These are phyloP conservation scores for Chionis minor DNA, from an alignment of 2,113 vertebrate species.

Conservation along the genomic window DNA sequence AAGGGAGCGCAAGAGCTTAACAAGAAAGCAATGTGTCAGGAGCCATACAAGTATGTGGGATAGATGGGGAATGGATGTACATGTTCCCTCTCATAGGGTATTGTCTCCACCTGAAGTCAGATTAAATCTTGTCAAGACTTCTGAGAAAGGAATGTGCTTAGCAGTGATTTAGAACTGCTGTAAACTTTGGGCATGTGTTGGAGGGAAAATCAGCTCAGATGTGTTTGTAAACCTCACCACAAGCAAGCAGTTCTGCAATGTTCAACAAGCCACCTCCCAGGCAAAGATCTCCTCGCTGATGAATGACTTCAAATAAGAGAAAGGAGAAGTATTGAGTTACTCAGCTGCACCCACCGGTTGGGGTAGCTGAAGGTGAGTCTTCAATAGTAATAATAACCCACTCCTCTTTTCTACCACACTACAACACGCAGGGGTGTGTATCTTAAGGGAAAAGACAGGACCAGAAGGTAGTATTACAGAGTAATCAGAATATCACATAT, in stretches of 20 bases:
- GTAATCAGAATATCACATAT: background rate
- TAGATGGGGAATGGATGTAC: background rate
- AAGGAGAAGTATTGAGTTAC: background rate
- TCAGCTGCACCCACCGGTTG: background rate
- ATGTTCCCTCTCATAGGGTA: background rate
- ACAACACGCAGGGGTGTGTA: background rate
- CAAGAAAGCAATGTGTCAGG: rapidly evolving
- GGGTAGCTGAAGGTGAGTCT: background rate
- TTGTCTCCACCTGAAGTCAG: background rate
- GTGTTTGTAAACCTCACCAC: background rate
- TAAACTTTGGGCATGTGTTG: rapidly evolving
- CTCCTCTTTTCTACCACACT: background rate
- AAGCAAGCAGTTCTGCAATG: background rate
- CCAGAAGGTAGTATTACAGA: background rate
- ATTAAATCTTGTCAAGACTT: background rate
- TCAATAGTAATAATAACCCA: background rate
- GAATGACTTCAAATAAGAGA: background rate
- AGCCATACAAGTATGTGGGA: background rate
- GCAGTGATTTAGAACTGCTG: background rate
- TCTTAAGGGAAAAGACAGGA: background rate
- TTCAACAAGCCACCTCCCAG: background rate
- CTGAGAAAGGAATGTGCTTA: background rate
- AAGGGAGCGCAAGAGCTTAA: background rate
- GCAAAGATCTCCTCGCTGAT: background rate
- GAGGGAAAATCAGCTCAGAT: background rate